Evolutionary conservation across 2,888 invertebrate genomes (phyloP), one percentile per base, ranked within the genome.

Genomic region (Pinctada fucata): DNA sequence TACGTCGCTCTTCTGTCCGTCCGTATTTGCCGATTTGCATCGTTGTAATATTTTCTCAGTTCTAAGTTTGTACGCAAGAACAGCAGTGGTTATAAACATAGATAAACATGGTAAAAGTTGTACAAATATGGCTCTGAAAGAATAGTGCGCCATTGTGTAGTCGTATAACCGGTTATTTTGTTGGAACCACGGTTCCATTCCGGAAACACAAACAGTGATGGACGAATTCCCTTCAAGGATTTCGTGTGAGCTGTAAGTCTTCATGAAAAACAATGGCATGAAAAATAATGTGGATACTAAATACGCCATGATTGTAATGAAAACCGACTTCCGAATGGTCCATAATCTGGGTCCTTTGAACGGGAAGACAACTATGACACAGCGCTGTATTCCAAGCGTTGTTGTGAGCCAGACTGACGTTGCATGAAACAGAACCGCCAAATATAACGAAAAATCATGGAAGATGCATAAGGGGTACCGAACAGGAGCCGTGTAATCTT

Each of bases 381-480:
- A 77, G 2, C 80, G 74, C 50, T 80, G 80, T 16, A 80, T 68
- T 48, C 80, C 80, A 67, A 80, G 75, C 16, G 80, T 80, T 63
- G 74, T 74, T 45, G 80, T 80, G n/a, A 80, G 67, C 80, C 80
- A 80, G 3, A 80, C 80, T 2, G 80, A 80, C 6, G 78, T 78
- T 8, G 80, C 70, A 10, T 80, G 80, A 52, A 80, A 75, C 31
- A 74, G 73, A 31, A 80, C 80, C 2, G 80, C 80, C 49, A 80
- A 52, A 65, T 80, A 80, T 49, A 80, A 68, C 10, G 75, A 73
- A 67, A 71, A 80, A 63, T 80, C 80, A 48, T 78, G 78, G 52
- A 80, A 80, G 3, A 78, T 47, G 51, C 80, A 80, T n/a, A 78
- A 63, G 2, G 80, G 80, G 68, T 80, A 78, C 51, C 58, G 50